phyloP scores from a whole-genome alignment of 2,888 invertebrate species.

The Hirtodrosophila confusa region DNA sequence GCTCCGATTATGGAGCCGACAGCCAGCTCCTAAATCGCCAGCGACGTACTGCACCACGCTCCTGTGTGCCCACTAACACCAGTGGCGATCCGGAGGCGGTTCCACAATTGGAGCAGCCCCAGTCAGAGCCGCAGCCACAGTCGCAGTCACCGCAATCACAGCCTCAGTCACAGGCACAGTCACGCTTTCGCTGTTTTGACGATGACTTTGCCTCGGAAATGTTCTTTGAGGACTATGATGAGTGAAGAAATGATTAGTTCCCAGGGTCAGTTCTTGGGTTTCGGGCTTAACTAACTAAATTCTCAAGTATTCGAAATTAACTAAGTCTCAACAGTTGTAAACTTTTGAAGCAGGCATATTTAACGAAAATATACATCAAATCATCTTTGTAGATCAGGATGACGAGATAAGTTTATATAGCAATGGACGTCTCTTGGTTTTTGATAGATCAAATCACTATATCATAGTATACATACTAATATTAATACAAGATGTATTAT shows the following conservation, averaged over 20 bases:
- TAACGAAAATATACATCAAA: too few relatives aligned
- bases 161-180: constrained; percentile 1
- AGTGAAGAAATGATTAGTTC: constrained; percentile 4
- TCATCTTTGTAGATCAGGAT: too few relatives aligned
- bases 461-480: too few relatives aligned
- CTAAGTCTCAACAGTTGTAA: too few relatives aligned
- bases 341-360: too few relatives aligned
- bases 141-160: constrained; percentile 1
- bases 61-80: constrained; percentile 37
- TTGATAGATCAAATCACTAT: too few relatives aligned
- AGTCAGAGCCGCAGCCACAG: not conserved
- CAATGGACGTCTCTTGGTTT: too few relatives aligned
- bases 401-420: too few relatives aligned
- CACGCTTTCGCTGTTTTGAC: constrained; percentile 40
- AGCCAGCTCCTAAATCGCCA: constrained; percentile 31
- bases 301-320: not conserved
- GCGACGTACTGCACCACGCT: constrained; percentile 53
- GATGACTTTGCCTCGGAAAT: constrained; percentile 57
- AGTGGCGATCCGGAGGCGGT: not conserved
- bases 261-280: constrained; percentile 1
- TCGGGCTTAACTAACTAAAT: constrained; percentile 4
- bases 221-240: constrained; percentile 44
- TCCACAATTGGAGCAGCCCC: not conserved
- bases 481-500: too few relatives aligned
- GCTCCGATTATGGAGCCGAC: constrained; percentile 24